phyloP scores from a whole-genome alignment of 2,888 invertebrate species.

The Malthinus flaveolus region DNA sequence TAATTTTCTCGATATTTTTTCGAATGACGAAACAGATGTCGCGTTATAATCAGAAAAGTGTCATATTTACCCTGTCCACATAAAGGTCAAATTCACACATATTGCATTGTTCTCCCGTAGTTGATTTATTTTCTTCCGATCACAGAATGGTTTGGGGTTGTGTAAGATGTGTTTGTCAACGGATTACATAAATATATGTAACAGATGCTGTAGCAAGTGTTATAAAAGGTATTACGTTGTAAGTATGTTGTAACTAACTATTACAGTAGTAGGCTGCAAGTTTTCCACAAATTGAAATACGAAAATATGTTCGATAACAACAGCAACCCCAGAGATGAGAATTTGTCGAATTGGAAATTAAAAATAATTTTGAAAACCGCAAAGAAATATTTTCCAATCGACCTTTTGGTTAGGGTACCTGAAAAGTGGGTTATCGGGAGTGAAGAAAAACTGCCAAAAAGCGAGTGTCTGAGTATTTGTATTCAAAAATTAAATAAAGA shows the following conservation, averaged over 20 bases:
- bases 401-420: no score
- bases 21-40: constrained; percentile 5
- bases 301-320: no score
- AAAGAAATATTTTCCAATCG: no score
- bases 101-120: constrained; percentile 47
- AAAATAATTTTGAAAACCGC: no score
- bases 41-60: constrained; percentile 22
- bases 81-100: constrained; percentile 51
- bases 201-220: constrained; percentile 13
- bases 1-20: not conserved
- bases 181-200: constrained; percentile 16
- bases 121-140: constrained; percentile 27
- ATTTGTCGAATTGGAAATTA: no score
- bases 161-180: constrained; percentile 20
- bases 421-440: no score
- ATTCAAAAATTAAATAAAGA: no score
- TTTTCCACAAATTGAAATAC: no score
- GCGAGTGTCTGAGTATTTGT: no score
- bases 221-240: not conserved
- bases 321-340: no score
- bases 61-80: constrained; percentile 48
- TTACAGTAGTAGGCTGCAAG: not conserved
- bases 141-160: constrained; percentile 22
- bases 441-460: no score
- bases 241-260: not conserved